Conservation (phyloP, 2,113 vertebrate species). For the Tonatia bakeri region DNA sequence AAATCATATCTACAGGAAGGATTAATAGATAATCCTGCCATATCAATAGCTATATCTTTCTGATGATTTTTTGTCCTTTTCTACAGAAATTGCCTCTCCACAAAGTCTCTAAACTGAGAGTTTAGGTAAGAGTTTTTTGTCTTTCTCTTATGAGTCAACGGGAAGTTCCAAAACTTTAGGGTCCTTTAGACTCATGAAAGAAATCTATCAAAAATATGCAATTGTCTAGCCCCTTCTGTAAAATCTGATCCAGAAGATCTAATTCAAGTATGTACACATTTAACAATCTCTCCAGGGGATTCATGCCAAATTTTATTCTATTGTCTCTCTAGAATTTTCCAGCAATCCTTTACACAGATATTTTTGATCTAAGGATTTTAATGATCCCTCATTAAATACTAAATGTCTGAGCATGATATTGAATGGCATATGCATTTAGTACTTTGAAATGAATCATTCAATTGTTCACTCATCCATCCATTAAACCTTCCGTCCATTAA, state of each 20-base stretch:
- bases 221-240: background rate
- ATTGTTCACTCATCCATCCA: background rate
- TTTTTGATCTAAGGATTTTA: background rate
- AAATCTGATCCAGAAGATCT: background rate
- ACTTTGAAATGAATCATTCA: background rate
- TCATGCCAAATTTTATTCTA: background rate
- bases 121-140: background rate
- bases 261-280: background rate
- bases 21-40: background rate
- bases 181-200: background rate
- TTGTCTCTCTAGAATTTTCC: background rate
- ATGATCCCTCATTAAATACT: background rate
- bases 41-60: background rate
- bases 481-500: background rate
- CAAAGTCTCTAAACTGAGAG: background rate
- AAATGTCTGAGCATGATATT: background rate
- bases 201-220: background rate
- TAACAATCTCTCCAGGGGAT: background rate
- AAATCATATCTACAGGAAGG: background rate
- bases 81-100: background rate
- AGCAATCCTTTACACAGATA: background rate
- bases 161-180: background rate
- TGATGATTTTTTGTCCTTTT: background rate
- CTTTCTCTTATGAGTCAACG: background rate
- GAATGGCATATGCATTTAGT: background rate